Evolutionary conservation across 1,140 invertebrate species (phyloP), one percentile per base, ranked within the genome.

Genomic region (Atta cephalotes): DNA sequence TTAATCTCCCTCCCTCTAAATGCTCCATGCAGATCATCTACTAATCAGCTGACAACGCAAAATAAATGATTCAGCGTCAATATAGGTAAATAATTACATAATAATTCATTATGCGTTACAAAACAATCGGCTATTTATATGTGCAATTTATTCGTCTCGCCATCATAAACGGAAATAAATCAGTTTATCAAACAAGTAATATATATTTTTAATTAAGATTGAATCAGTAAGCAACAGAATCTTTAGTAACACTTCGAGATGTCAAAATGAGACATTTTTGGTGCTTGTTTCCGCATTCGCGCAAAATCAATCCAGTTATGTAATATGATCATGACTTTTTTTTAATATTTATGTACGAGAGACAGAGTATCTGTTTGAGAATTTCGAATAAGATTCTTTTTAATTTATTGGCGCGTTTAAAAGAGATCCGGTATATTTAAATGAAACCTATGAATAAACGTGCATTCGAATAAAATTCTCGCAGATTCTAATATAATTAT

Each of bases 81-180:
- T 74, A 62, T 62, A 35, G 31, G 7, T 35, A 74, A 63, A 82
- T 74, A 62, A 74, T 84, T 74, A 25, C 39, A 14, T 31, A 65
- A 66, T 62, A 49, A 82, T 7, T 6, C 14, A 7, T 78, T 28
- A 78, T 49, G 28, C 4, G 35, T 31, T 78, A 16, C 18, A 25
- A 5, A 14, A 9, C 35, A 9, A 60, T 81, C 21, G 3, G 10
- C 4, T 84, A 63, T 31, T 82, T 76, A 84, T 74, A 12, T 39
- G 2, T 18, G 7, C 12, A 45, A 74, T 45, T 72, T 25, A 25
- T 25, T 53, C 1, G n/a, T 5, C 3, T 5, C 35, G 1, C 16
- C 14, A 16, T 51, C n/a, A 16, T 2, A 31, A 56, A 79, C 6
- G 5, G 7, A 58, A 66, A 56, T 79, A 21, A 56, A 78, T 70